Conservation (phyloP, 2,113 vertebrate species). For the Odocoileus hemionus region DNA sequence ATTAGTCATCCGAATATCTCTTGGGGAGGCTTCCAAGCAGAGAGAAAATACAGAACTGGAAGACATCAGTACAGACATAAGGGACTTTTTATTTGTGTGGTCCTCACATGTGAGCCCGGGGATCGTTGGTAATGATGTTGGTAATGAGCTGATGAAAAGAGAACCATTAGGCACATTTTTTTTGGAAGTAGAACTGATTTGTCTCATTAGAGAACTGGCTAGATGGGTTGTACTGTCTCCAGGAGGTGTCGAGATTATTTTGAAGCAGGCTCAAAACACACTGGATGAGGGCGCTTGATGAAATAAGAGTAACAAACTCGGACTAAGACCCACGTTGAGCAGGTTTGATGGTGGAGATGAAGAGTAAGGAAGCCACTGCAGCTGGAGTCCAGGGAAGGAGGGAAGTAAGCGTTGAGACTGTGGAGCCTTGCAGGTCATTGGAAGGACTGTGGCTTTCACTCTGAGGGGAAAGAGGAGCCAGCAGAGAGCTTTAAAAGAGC, state of each 20-base stretch:
- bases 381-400: neutral
- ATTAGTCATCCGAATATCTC: neutral
- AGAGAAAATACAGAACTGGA: neutral
- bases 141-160: neutral
- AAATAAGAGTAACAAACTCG: neutral
- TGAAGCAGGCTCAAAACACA: neutral
- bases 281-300: neutral
- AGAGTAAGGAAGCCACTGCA: neutral
- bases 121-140: neutral
- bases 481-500: neutral
- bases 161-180: neutral
- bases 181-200: neutral
- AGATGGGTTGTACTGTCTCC: neutral
- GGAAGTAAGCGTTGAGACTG: neutral
- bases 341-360: neutral
- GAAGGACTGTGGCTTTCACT: neutral
- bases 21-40: neutral
- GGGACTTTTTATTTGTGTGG: neutral
- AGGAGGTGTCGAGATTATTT: neutral
- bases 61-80: neutral
- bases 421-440: accelerated
- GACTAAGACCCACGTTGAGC: neutral
- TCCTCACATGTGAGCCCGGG: neutral
- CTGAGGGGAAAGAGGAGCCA: neutral
- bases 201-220: neutral